Evolutionary conservation across 2,888 invertebrate species (phyloP).

Genomic region (Crioceris asparagi): DNA sequence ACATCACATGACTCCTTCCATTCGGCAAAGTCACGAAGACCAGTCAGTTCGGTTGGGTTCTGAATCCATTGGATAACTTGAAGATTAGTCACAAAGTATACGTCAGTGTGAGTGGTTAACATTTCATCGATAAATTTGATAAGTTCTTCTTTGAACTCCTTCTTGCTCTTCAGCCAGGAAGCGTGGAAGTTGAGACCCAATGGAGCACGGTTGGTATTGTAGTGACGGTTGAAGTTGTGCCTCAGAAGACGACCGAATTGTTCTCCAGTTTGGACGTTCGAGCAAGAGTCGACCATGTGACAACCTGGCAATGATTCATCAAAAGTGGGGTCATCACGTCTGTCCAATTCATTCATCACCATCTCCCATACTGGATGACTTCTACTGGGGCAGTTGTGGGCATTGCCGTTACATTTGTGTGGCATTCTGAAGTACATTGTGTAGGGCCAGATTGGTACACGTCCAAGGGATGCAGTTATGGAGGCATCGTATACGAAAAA

Average conservation of each 20-base stretch:
- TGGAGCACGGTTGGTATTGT: constrained; percentile 86
- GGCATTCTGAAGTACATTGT: constrained; percentile 95
- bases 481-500: constrained; percentile 92
- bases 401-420: constrained; percentile 89
- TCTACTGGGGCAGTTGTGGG: constrained; percentile 82
- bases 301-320: constrained; percentile 90
- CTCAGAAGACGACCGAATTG: constrained; percentile 82
- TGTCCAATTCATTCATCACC: constrained; percentile 91
- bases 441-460: constrained; percentile 95
- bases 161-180: constrained; percentile 89
- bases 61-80: constrained; percentile 94
- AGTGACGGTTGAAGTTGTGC: constrained; percentile 92
- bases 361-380: constrained; percentile 94
- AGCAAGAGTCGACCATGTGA: constrained; percentile 90
- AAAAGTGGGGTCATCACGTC: constrained; percentile 87
- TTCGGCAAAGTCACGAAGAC: constrained; percentile 81
- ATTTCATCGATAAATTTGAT: constrained; percentile 91
- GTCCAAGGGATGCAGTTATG: constrained; percentile 78
- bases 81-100: constrained; percentile 85
- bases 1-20: constrained; percentile 95
- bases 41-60: constrained; percentile 78
- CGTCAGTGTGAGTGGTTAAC: constrained; percentile 77
- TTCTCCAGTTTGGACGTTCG: constrained; percentile 83
- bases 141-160: constrained; percentile 82
- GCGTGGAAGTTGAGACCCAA: constrained; percentile 90